These are phyloP conservation scores for Ochropacha duplaris DNA, from an alignment of 2,888 invertebrate species.

Conservation along the genomic window DNA sequence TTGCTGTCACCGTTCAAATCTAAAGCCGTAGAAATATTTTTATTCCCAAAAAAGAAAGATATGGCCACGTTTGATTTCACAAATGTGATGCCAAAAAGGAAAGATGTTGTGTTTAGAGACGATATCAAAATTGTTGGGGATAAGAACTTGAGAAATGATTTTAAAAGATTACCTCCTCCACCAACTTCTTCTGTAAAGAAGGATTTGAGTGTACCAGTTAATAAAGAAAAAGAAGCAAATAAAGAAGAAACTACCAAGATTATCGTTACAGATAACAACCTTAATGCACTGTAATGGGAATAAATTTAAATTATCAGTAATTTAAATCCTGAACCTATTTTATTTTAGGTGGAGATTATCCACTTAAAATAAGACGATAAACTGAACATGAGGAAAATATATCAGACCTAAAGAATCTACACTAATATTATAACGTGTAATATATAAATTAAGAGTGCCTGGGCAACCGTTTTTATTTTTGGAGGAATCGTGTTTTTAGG, in stretches of 20 bases:
- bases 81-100: slow-evolving; percentile 31
- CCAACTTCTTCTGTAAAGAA: slow-evolving; percentile 49
- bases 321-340: neutral
- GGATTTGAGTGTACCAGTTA: slow-evolving; percentile 46
- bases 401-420: too few species aligned
- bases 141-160: slow-evolving; percentile 46
- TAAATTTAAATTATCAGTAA: neutral
- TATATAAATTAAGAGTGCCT: too few species aligned
- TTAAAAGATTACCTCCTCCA: slow-evolving; percentile 33
- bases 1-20: slow-evolving; percentile 35
- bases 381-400: too few species aligned
- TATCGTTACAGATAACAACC: slow-evolving; percentile 19
- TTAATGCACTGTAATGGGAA: slow-evolving; percentile 21
- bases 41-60: slow-evolving; percentile 64
- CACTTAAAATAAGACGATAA: too few species aligned
- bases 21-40: slow-evolving; percentile 61
- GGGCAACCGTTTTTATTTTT: too few species aligned
- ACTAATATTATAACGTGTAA: too few species aligned
- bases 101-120: slow-evolving; percentile 32
- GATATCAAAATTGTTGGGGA: slow-evolving; percentile 59
- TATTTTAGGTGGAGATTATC: neutral
- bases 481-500: too few species aligned
- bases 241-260: slow-evolving; percentile 27
- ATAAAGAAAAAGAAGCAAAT: slow-evolving; percentile 22
- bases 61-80: slow-evolving; percentile 21